phyloP scores from a whole-genome alignment of 2,888 invertebrate genomes.

The Diarsia rubi region DNA sequence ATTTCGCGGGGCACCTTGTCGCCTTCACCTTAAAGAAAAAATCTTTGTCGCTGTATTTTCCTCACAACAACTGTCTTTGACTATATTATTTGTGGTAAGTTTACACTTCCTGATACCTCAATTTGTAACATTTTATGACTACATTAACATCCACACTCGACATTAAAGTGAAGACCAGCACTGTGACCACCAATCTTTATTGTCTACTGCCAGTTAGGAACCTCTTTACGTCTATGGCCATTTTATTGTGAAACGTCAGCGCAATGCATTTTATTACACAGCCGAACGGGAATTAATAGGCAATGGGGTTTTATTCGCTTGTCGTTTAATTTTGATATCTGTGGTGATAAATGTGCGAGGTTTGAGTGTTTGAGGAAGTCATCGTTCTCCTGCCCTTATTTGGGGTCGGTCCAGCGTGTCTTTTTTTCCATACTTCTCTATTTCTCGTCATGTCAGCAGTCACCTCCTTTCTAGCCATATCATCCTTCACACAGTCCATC shows the following conservation, averaged over 20 bases:
- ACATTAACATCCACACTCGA: slow-evolving; percentile 33
- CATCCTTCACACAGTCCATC: too few species aligned
- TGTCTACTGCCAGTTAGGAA: slow-evolving; percentile 45
- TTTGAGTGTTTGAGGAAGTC: neutral
- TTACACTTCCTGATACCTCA: neutral
- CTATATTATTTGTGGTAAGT: too few species aligned
- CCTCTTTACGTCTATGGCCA: slow-evolving; percentile 34
- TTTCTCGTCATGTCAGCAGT: too few species aligned
- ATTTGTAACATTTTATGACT: slow-evolving; percentile 36
- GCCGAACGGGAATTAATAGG: slow-evolving; percentile 32
- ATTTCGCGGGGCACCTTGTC: too few species aligned
- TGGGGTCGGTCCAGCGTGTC: too few species aligned
- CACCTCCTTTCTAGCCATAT: too few species aligned
- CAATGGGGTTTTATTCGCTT: slow-evolving; percentile 37
- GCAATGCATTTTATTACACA: slow-evolving; percentile 59
- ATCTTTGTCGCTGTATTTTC: neutral
- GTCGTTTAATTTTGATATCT: slow-evolving; percentile 17
- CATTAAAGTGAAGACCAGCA: slow-evolving; percentile 50
- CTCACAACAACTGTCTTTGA: neutral
- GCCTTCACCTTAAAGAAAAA: too few species aligned
- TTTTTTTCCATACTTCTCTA: too few species aligned
- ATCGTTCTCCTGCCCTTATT: too few species aligned
- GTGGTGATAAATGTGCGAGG: neutral
- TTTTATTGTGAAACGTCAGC: slow-evolving; percentile 65
- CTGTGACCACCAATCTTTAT: slow-evolving; percentile 46